phyloP scores from a whole-genome alignment of 2,113 vertebrate species.

The Microcebus tavaratra region DNA sequence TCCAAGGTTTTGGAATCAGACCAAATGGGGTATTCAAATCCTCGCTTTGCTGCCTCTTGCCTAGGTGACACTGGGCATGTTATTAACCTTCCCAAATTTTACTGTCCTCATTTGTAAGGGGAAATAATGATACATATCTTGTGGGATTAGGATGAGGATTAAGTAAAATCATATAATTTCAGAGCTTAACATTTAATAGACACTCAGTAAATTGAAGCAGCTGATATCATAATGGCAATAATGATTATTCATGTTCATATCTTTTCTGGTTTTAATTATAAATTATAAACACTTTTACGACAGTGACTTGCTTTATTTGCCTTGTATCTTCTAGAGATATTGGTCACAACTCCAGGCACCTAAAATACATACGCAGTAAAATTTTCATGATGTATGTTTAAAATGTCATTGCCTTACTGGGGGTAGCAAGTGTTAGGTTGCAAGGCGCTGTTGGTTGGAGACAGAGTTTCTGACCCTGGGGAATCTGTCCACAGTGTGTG shows the following conservation, averaged over 20 bases:
- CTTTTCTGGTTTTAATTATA: constrained; percentile 4
- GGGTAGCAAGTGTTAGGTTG: not conserved
- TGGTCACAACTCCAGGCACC: not conserved
- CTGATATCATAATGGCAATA: not conserved
- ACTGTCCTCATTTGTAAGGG: not conserved
- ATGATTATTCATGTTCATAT: not conserved
- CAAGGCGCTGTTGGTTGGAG: not conserved
- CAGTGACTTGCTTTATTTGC: not conserved
- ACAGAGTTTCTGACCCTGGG: not conserved
- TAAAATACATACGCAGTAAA: not conserved
- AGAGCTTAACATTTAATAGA: not conserved
- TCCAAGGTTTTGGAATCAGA: not conserved
- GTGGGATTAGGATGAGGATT: not conserved
- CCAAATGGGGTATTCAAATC: not conserved
- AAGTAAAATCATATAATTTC: not conserved
- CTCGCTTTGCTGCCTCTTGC: not conserved
- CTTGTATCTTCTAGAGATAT: not conserved
- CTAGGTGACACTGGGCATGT: not conserved
- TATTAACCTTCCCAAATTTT: not conserved
- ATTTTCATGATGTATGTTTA: not conserved
- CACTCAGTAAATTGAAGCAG: not conserved
- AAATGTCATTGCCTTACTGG: not conserved
- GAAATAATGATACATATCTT: not conserved
- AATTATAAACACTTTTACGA: not conserved
- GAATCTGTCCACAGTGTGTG: fast-evolving